These are phyloP conservation scores for Akabosia matsudoensis DNA, from an alignment of 1,140 invertebrate genomes.

Conservation along the genomic window DNA sequence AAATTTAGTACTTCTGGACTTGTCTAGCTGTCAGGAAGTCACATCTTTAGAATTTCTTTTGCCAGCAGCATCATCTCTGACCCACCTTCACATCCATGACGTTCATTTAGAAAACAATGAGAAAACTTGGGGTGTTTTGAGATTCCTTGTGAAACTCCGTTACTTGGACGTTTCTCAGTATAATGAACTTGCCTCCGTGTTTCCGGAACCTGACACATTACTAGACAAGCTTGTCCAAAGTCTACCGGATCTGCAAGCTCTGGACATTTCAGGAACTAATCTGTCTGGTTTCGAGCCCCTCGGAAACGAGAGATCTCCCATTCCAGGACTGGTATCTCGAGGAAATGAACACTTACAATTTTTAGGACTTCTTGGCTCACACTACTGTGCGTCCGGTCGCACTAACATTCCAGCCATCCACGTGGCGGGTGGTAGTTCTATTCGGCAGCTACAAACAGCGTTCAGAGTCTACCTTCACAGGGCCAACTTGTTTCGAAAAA, in stretches of 20 bases:
- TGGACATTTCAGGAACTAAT: background rate
- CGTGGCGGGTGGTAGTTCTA: background rate
- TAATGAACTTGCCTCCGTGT: background rate
- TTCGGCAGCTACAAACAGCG: background rate
- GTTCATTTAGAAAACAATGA: background rate
- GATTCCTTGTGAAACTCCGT: background rate
- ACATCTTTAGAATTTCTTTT: background rate
- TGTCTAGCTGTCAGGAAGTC: background rate
- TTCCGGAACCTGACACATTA: background rate
- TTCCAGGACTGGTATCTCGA: background rate
- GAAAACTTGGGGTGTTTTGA: background rate
- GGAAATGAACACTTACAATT: background rate
- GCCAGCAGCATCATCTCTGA: background rate
- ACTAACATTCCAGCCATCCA: background rate
- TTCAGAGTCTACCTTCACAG: background rate
- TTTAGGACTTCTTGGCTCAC: background rate
- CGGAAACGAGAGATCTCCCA: background rate
- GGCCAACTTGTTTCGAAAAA: background rate
- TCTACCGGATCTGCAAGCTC: background rate
- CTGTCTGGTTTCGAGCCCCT: background rate
- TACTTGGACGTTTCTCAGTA: background rate
- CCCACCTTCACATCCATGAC: background rate
- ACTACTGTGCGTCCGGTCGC: background rate
- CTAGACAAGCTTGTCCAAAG: background rate
- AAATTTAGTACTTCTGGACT: background rate